A percentile compares a stretch with the other conserved stretches of the same genome.
phyloP scores from a whole-genome alignment of 2,888 invertebrate genomes.

The Druceiella hillmani region DNA sequence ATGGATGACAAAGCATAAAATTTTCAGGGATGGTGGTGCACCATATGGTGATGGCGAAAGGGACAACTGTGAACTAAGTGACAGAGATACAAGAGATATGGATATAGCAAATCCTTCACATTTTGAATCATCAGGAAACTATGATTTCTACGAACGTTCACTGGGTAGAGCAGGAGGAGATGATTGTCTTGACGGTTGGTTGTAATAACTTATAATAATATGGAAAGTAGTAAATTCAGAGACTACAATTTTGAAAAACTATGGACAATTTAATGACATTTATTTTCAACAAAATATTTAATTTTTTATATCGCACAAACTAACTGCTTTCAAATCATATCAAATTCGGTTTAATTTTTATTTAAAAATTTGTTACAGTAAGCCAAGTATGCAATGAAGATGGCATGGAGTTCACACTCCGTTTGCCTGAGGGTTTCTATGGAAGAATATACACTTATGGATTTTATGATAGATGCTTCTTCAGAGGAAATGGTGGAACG shows the following conservation, averaged over 20 bases:
- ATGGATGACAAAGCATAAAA: too few species aligned
- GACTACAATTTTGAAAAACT: too few species aligned
- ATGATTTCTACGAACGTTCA: constrained; percentile 78
- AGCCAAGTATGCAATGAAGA: constrained; percentile 90
- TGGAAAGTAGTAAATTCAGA: too few species aligned
- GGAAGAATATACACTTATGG: constrained; percentile 90
- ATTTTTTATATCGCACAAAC: neutral
- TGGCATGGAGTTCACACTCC: constrained; percentile 88
- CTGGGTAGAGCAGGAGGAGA: constrained; percentile 64
- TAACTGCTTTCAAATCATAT: constrained; percentile 1
- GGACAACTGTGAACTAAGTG: constrained; percentile 88
- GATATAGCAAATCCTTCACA: constrained; percentile 80
- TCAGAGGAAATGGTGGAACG: constrained; percentile 84
- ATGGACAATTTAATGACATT: too few species aligned
- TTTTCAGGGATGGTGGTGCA: too few species aligned
- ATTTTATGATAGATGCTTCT: constrained; percentile 86
- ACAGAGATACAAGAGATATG: constrained; percentile 76
- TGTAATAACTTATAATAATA: constrained; percentile 14
- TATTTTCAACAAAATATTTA: neutral
- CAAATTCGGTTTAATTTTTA: constrained; percentile 4
- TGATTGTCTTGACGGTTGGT: constrained; percentile 81
- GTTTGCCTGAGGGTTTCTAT: constrained; percentile 83
- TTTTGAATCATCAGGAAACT: constrained; percentile 75
- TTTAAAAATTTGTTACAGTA: constrained; percentile 48
- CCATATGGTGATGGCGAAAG: constrained; percentile 58